Percentiles rank a stretch among this genome's conserved stretches.
Conservation (phyloP, 2,113 vertebrate species). For the Periophthalmodon schlosseri region DNA sequence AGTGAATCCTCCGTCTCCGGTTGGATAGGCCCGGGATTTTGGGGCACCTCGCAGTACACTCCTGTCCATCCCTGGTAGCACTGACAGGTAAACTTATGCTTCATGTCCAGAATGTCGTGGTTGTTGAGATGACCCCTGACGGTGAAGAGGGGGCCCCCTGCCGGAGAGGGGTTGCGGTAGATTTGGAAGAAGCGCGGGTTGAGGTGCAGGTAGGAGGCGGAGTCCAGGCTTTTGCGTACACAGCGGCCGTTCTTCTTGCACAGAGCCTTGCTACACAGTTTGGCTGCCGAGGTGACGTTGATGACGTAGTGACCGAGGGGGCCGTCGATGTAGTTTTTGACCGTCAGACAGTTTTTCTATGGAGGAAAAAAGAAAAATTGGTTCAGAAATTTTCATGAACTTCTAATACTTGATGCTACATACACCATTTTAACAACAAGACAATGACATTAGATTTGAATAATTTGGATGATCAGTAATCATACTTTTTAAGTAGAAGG, state of each 20-base stretch:
- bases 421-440: too few species aligned
- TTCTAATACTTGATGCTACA: too few species aligned
- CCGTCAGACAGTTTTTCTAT: constrained; percentile 83
- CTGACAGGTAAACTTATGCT: constrained; percentile 86
- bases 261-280: constrained; percentile 86
- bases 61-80: constrained; percentile 90
- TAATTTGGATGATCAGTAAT: background rate
- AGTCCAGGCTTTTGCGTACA: constrained; percentile 79
- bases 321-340: constrained; percentile 83
- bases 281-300: constrained; percentile 89
- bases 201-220: constrained; percentile 82
- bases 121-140: constrained; percentile 75
- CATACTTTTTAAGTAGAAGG: too few species aligned
- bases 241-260: constrained; percentile 90
- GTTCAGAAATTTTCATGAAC: background rate
- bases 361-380: background rate
- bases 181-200: constrained; percentile 80
- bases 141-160: constrained; percentile 62
- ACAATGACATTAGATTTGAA: background rate
- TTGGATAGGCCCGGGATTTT: constrained; percentile 44
- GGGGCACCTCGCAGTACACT: constrained; percentile 84
- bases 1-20: constrained; percentile 22
- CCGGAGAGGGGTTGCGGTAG: background rate
- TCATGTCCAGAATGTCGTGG: constrained; percentile 79
- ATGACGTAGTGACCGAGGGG: constrained; percentile 85